Base-by-base conservation (phyloP, 2,888 invertebrate species). In the Stenodema calcarata region DNA sequence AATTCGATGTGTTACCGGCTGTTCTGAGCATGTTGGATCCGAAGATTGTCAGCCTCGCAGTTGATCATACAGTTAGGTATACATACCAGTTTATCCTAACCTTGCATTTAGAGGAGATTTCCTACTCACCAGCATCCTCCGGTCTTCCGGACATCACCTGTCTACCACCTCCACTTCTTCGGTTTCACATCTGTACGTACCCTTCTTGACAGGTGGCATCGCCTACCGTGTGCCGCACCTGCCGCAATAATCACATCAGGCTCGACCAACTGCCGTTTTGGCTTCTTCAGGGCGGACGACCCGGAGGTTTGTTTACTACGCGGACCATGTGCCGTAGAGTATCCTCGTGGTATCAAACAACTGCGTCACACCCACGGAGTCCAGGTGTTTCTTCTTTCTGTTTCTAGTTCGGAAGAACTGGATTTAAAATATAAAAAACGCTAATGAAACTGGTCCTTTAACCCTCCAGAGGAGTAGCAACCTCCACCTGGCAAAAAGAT, bases 181-280 rank as follows among this genome's bases (percentile, higher is more conserved):
- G 62, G 62, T 27, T 62, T 23, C 62, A 27, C 62, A 62, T 62
- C 62, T 62, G 62, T 62, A 62, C 16, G 50, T 62, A 62, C 23
- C 54, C 54, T 62, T 62, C 62, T 47, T 62, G 62, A 62, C 62
- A 62, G 62, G 62, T 62, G 62, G 62, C 62, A 62, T 62, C 62
- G 62, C 62, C 62, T 62, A 23, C 27, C 62, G 62, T 9, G 7
- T n/a, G 6, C n/a, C 62, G 62, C 62, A 62, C 62, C 62, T 62
- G 62, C 62, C 62, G 23, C 62, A 62, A 62, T 54, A 54, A 23
- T 62, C 62, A 23, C 62, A 62, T 62, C 62, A 23, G 62, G 2
- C 54, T 62, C 62, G 62, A 62, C 62, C 62, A 62, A 62, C 62
- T 62, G 62, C 62, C 23, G 62, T 62, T 62, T 62, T 27, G 4